Percentiles rank a stretch among this genome's conserved stretches.
Conservation (phyloP, 2,888 invertebrate genomes). For the Isoperla grammatica region DNA sequence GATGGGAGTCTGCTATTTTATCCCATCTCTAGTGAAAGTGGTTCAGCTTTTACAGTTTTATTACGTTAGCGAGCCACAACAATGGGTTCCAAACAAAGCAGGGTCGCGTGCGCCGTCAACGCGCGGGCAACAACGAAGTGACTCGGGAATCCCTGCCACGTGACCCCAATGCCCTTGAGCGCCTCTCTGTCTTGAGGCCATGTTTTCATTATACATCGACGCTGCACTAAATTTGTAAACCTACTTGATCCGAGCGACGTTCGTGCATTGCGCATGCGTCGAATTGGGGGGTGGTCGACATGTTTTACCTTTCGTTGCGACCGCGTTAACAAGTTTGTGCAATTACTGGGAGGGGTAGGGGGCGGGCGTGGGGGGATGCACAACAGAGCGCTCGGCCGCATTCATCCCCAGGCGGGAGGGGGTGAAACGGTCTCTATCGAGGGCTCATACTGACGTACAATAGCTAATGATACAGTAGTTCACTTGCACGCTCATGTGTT, state of each 20-base stretch:
- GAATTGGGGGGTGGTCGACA: constrained; percentile 22
- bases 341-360: constrained; percentile 27
- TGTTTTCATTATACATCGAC: constrained; percentile 10
- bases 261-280: neutral
- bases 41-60: too few species aligned
- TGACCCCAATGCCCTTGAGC: too few species aligned
- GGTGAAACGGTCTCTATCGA: neutral
- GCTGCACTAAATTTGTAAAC: constrained; percentile 2
- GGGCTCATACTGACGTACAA: constrained; percentile 16
- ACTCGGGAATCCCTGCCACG: too few species aligned
- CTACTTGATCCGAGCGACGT: constrained; percentile 25
- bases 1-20: too few species aligned
- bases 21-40: too few species aligned
- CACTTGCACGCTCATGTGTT: constrained; percentile 1
- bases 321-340: constrained; percentile 33
- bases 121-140: too few species aligned
- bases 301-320: constrained; percentile 32
- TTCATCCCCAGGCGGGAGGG: constrained; percentile 8
- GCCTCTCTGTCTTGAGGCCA: neutral
- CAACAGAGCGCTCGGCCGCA: constrained; percentile 6
- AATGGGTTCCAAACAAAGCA: too few species aligned
- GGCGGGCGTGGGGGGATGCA: constrained; percentile 14
- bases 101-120: too few species aligned
- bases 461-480: constrained; percentile 28
- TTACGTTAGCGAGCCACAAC: too few species aligned